Evolutionary conservation across 30 jellyfish, hydroid and myxozoan genomes (phyloP).

Genomic region (Aurelia aurita complex sp. Pacific): DNA sequence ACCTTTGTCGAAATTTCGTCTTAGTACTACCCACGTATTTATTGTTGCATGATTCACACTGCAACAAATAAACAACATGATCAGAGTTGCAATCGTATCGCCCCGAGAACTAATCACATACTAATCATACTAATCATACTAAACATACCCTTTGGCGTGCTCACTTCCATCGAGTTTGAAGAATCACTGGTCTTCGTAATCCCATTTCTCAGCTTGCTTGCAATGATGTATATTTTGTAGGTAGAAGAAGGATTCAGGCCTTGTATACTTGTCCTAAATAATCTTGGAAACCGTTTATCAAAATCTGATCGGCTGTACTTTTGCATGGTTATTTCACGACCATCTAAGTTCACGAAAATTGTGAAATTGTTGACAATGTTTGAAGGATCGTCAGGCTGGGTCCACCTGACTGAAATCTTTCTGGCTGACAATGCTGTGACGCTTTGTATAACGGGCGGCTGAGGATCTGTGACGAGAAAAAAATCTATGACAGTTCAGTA

Average conservation of each 20-base stretch:
- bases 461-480: slow-evolving; percentile 27
- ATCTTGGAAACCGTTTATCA: too few species aligned
- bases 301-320: too few species aligned
- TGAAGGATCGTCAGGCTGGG: slow-evolving; percentile 6
- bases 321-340: background rate
- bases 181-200: slow-evolving; percentile 8
- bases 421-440: slow-evolving; percentile 15
- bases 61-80: too few species aligned
- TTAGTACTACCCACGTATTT: too few species aligned
- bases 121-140: background rate
- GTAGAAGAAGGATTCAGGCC: slow-evolving; percentile 20
- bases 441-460: slow-evolving; percentile 8
- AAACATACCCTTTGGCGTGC: slow-evolving; percentile 11
- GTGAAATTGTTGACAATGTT: background rate
- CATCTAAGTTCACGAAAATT: background rate
- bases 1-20: too few species aligned
- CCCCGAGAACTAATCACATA: too few species aligned
- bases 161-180: background rate
- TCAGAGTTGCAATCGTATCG: too few species aligned
- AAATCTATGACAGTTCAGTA: too few species aligned
- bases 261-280: background rate
- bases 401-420: slow-evolving; percentile 18
- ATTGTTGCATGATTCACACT: too few species aligned
- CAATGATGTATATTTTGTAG: slow-evolving; percentile 2
- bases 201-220: slow-evolving; percentile 14